Base-by-base conservation (phyloP, 2,113 vertebrate species). In the Petromus typicus region DNA sequence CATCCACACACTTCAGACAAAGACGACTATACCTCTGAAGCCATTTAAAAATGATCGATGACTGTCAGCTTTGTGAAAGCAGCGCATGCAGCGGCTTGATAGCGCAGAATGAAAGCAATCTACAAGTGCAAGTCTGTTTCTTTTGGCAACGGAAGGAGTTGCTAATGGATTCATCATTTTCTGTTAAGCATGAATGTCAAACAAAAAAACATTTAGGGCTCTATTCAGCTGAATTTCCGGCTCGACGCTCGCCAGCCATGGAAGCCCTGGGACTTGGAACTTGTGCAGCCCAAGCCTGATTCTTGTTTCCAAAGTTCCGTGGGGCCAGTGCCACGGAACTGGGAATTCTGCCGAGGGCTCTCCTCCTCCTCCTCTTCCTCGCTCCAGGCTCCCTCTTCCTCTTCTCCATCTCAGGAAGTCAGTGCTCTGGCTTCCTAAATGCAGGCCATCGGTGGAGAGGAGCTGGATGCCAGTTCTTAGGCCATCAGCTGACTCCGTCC, bases 121-220 rank as follows among this genome's bases (percentile, higher is more conserved):
- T 98, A 97, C 92, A 97, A 97, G 96, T 73, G 96, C 95, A 98
- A 98, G 98, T 98, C 98, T 98, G 98, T 98, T 98, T 98, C 98
- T 98, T 98, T 98, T 98, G 98, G 98, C 98, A 98, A 92, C 92
- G 96, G 97, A 9, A 98, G 95, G 96, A 97, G 96, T 97, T 97
- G 96, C 94, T 98, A 98, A 98, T 98, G 97, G 98, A 98, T 98
- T 98, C 97, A 98, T 98, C 97, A 98, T 97, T 98, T 98, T 98
- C 97, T 98, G 96, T 97, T 98, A 98, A 97, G 97, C 96, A 97
- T 43, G 81, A 98, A 97, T 51, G 0, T 98, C 98, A 98, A 98
- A 98, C 94, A 97, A 97, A 98, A 98, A 97, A 98, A 97, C 95
- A 98, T 98, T 98, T 98, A 98, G 97, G 84, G 92, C 97, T 98